phyloP scores from a whole-genome alignment of 1,140 invertebrate genomes.

The Vollenhovia emeryi region DNA sequence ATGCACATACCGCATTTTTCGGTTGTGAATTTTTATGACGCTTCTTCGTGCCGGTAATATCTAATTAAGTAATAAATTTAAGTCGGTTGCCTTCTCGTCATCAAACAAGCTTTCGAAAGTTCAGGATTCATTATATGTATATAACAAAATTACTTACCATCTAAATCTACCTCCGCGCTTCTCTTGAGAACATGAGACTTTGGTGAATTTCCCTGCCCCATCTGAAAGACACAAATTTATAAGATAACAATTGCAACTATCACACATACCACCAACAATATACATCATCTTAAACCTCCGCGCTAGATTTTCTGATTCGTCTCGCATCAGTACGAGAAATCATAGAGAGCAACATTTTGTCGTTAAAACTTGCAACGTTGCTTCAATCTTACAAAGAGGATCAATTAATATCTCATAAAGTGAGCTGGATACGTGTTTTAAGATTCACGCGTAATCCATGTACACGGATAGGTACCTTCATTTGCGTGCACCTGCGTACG shows the following conservation, averaged over 20 bases:
- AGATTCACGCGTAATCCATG: too few relatives aligned
- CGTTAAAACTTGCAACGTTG: too few relatives aligned
- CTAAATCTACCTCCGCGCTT: constrained; percentile 71
- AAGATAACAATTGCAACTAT: background rate
- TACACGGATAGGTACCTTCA: too few relatives aligned
- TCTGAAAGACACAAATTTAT: constrained; percentile 60
- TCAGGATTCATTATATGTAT: background rate
- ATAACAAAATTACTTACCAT: constrained; percentile 63
- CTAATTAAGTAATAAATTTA: constrained; percentile 71
- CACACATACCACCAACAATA: background rate
- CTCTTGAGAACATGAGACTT: constrained; percentile 68
- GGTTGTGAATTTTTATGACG: constrained; percentile 84
- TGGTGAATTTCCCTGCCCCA: constrained; percentile 68
- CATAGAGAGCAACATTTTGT: too few relatives aligned
- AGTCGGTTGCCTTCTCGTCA: constrained; percentile 12
- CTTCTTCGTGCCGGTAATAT: constrained; percentile 77
- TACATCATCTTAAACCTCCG: background rate
- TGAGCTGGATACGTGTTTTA: too few relatives aligned
- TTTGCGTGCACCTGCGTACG: too few relatives aligned
- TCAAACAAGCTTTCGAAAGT: background rate
- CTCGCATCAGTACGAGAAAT: background rate
- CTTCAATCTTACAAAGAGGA: background rate
- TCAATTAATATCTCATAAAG: background rate
- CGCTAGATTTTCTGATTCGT: background rate
- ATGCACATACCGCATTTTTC: constrained; percentile 93